Base-by-base conservation (phyloP, 2,797 vertebrate species). In the Xenopus petersii region DNA sequence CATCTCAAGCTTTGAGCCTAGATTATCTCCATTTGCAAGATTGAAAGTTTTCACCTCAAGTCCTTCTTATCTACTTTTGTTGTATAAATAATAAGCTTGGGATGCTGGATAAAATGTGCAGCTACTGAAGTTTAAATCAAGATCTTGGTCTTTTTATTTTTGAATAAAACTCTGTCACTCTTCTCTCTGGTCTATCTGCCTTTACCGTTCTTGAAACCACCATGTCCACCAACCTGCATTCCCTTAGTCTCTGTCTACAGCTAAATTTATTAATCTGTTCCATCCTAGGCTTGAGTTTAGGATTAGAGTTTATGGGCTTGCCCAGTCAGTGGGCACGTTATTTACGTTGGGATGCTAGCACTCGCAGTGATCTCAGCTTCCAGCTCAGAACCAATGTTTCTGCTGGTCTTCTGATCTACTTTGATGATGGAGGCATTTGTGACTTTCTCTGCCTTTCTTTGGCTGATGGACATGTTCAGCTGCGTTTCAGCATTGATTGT, bases 241-340 rank as follows among this genome's bases (percentile, higher is more conserved):
- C 94, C 0, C 36, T 89, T 74, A 89, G 86, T 85, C 88, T 93
- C 79, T 88, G 89, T 82, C 83, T 93, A 79, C 89, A 88, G 87
- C 84, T 91, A 80, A 89, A 94, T 83, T 83, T 97, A 83, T 87
- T 96, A 80, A 88, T 99, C 80, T 91, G 93, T 81, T 91, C 92
- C 61, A 75, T 95, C 72, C 82, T 96, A 81, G 93, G 93, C 79
- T 86, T 96, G 66, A 93, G 91, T 81, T 80, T 89, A 78, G 93
- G 95, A 75, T 85, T 99, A 58, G 96, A 99, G 90, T 98, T 99
- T 81, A 93, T 95, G 80, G 97, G 97, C 75, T 90, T 95, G n/a
- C 90, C 94, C 64, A 95, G 93, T 81, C 96, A 98, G 84, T 99
- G 96, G 97, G 94, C 95, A 75, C 96, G 97, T 79, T 99, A 96